phyloP scores from a whole-genome alignment of 2,888 invertebrate genomes.

The Sinopyrophorus schimmeli region DNA sequence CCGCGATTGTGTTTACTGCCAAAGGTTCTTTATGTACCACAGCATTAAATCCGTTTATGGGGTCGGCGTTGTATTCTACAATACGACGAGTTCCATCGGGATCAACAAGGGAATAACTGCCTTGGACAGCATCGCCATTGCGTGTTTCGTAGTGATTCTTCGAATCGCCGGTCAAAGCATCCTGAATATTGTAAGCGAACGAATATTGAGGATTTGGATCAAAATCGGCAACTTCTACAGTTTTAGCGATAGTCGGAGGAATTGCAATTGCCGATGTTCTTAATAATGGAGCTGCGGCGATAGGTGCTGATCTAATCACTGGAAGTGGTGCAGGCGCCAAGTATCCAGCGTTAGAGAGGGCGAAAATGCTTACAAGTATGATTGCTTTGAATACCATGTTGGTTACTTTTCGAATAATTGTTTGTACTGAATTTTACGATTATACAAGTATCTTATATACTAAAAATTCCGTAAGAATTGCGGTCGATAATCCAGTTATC shows the following conservation, averaged over 20 bases:
- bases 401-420: background rate
- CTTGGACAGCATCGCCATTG: conserved; percentile 58
- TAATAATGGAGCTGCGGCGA: conserved; percentile 2
- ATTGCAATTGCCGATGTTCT: background rate
- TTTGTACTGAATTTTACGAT: conserved; percentile 1
- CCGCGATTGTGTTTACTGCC: conserved; percentile 59
- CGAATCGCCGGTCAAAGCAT: conserved; percentile 57
- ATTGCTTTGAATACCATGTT: conserved; percentile 4
- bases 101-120: conserved; percentile 58
- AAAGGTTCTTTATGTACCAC: conserved; percentile 64
- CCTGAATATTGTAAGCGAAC: conserved; percentile 59
- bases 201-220: conserved; percentile 59
- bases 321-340: conserved; percentile 34
- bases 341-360: conserved; percentile 29
- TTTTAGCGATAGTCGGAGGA: too few relatives aligned
- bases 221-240: conserved; percentile 48
- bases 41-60: conserved; percentile 64
- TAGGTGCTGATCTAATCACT: conserved; percentile 24
- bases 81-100: conserved; percentile 58
- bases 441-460: conserved; percentile 11
- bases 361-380: conserved; percentile 10
- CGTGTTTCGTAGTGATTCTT: conserved; percentile 59
- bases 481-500: conserved; percentile 3
- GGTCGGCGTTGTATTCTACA: conserved; percentile 61
- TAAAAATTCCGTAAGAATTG: conserved; percentile 3